Conservation (phyloP, 2,888 invertebrate species). For the Allophyes oxyacanthae region DNA sequence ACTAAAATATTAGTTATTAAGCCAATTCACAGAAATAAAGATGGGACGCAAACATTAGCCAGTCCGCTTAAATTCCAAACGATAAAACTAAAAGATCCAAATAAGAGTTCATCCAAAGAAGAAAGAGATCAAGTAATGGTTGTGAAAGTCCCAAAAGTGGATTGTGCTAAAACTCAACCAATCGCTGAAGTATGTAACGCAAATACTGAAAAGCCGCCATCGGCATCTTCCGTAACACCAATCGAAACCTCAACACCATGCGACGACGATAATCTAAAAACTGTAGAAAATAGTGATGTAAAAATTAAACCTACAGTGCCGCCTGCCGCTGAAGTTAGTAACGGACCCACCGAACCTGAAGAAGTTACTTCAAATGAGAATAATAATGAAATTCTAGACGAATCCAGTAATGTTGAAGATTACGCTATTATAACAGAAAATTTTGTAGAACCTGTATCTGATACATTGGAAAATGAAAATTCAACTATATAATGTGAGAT, state of each 20-base stretch:
- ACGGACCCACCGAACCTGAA: slow-evolving; percentile 30
- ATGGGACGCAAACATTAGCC: slow-evolving; percentile 67
- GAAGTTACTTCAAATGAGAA: slow-evolving; percentile 26
- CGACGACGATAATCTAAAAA: slow-evolving; percentile 21
- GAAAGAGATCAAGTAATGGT: slow-evolving; percentile 81
- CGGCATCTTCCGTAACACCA: slow-evolving; percentile 15
- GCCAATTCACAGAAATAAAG: slow-evolving; percentile 80
- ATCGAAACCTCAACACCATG: slow-evolving; percentile 11
- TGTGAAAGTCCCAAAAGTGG: slow-evolving; percentile 82
- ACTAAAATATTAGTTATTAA: slow-evolving; percentile 86
- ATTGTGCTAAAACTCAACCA: slow-evolving; percentile 64
- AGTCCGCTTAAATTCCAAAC: slow-evolving; percentile 81
- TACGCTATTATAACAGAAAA: slow-evolving; percentile 14
- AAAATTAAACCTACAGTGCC: slow-evolving; percentile 4
- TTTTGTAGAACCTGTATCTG: slow-evolving; percentile 21
- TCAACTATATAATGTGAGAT: slow-evolving; percentile 22
- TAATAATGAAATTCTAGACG: slow-evolving; percentile 12
- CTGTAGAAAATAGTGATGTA: slow-evolving; percentile 17
- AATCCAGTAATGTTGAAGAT: slow-evolving; percentile 18
- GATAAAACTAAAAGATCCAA: slow-evolving; percentile 92
- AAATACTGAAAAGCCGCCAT: slow-evolving; percentile 33
- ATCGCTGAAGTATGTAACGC: slow-evolving; percentile 44
- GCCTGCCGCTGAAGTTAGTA: slow-evolving; percentile 22
- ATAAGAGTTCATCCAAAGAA: slow-evolving; percentile 67
- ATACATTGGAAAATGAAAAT: slow-evolving; percentile 25